Evolutionary conservation across 2,888 invertebrate species (phyloP), one percentile per base, ranked within the genome.

Genomic region (Troides helena): DNA sequence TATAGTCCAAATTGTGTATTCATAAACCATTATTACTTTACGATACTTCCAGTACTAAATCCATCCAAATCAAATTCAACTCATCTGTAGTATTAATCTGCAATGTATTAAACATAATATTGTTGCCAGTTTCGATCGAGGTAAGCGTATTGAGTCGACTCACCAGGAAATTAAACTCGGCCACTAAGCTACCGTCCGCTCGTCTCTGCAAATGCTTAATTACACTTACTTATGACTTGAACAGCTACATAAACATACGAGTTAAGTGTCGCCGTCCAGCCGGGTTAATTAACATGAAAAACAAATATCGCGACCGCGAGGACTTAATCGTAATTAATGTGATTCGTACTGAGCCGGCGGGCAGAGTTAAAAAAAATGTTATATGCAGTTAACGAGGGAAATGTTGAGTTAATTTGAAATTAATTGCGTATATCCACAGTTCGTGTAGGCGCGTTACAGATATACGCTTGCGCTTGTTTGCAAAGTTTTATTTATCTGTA

Each of bases 161-260:
- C 78, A 77, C 74, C 86, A 86, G 88, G 87, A 88, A 88, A 88
- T 88, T 88, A 84, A 86, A 81, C 81, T 78, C 76, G 74, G 74
- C 74, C 72, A 75, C 77, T 78, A 76, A 75, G 74, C 74, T 73
- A 74, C 77, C 77, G 76, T 77, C 76, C 75, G 74, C 75, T 65
- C 77, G 78, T 77, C 78, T 77, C 76, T 72, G 61, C 69, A 58
- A 67, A 74, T 75, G 76, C 77, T 79, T 81, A 80, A 81, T 83
- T 80, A 79, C 78, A 75, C 76, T 74, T 70, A 73, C 73, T 71
- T 71, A 75, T 75, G 75, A 72, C 68, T 74, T 72, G 72, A 69
- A 72, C 72, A 68, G 69, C 67, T 68, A 68, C 72, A 63, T 67
- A 70, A 70, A 70, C 63, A 70, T 36, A 62, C 63, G 50, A 64